Evolutionary conservation across 2,113 vertebrate genomes (phyloP).

Genomic region (Eptatretus burgeri): DNA sequence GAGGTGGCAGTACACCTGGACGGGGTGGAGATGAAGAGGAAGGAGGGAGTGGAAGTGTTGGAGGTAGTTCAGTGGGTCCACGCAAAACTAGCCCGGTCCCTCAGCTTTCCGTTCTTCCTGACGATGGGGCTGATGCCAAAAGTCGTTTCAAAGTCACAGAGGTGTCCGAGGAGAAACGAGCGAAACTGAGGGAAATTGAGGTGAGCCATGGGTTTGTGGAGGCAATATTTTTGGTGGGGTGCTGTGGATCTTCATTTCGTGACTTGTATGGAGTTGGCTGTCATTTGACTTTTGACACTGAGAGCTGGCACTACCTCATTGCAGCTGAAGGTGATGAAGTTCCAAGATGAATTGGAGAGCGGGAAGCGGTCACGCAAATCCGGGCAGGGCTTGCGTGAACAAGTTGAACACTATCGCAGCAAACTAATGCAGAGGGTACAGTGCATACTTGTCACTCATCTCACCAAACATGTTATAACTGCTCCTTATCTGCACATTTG

Average conservation of each 20-base stretch:
- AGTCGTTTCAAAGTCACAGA: constrained; percentile 42
- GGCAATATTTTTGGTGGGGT: neutral
- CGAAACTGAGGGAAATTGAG: constrained; percentile 86
- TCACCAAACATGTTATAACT: no score
- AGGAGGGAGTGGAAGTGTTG: no score
- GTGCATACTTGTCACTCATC: neutral
- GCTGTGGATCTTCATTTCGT: no score
- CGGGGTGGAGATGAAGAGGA: no score
- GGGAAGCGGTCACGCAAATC: constrained; percentile 86
- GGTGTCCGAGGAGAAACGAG: constrained; percentile 85
- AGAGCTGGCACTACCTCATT: constrained; percentile 7
- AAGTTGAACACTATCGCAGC: constrained; percentile 91
- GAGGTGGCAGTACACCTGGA: no score
- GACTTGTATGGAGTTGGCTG: no score
- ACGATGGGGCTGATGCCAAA: constrained; percentile 46
- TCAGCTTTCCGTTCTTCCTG: constrained; percentile 12
- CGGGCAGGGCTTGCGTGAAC: constrained; percentile 75
- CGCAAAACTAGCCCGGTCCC: neutral
- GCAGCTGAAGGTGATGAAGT: constrained; percentile 98
- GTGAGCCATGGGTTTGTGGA: constrained; percentile 16
- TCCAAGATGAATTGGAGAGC: constrained; percentile 92
- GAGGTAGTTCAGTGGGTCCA: no score
- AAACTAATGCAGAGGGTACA: constrained; percentile 69
- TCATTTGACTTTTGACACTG: no score
- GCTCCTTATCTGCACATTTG: constrained; percentile 5